Evolutionary conservation across 2,797 vertebrate genomes (phyloP), one percentile per base, ranked within the genome.

Genomic region (Artibeus jamaicensis): DNA sequence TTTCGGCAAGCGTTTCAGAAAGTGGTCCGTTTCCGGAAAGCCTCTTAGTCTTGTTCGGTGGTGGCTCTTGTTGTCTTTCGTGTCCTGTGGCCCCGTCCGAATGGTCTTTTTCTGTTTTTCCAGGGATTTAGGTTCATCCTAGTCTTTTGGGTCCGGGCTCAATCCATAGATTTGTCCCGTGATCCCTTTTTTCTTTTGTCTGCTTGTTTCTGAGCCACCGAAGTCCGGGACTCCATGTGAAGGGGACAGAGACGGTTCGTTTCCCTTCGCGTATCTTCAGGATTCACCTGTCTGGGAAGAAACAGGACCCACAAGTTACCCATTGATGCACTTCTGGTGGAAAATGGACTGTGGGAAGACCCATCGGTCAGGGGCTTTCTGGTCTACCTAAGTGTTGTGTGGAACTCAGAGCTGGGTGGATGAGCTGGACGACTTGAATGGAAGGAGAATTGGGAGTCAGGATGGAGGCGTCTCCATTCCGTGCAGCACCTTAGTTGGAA

Each of bases 1-100:
- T 99, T 99, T 97, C 99, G 99, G 95, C 99, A 99, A 96, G 99
- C 99, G n/a, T 99, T 99, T 98, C 99, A 99, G 92, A 99, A 99
- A 98, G 98, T 99, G 65, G 98, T 99, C 26, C 99, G 98, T 97
- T 98, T 99, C 96, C 99, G 98, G 97, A 98, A 98, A 37, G 68
- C 94, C 82, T 98, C 57, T 70, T 98, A 98, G 2, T 74, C 87
- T 32, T 94, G 76, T 11, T 74, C 8, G 57, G 24, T 48, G 77
- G 53, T 12, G 82, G 73, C 29, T 37, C 85, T 46, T 70, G 11
- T 24, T 67, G 50, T 55, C 59, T 29, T 26, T 88, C 57, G 19
- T n/a, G 15, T 81, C 90, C 67, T 82, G 71, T 57, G 24, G 62
- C 71, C 71, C 24, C 3, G 3, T 9, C 9, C 67, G 37, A 73